Evolutionary conservation across 2,113 vertebrate genomes (phyloP).

Genomic region (Clarias magur): DNA sequence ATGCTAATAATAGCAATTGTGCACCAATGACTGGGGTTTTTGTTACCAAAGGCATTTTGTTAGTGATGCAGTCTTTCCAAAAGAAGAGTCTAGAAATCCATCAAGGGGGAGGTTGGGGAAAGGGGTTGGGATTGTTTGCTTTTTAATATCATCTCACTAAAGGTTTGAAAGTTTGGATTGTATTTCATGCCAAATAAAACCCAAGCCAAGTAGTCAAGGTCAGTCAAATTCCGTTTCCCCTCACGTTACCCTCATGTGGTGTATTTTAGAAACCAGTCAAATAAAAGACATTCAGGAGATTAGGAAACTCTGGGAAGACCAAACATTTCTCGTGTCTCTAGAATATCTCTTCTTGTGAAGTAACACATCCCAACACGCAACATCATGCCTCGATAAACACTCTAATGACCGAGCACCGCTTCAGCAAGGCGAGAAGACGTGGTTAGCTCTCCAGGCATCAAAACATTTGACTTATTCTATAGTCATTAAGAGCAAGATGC

Average conservation of each 20-base stretch:
- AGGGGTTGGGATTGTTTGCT: constrained; percentile 67
- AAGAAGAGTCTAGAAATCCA: constrained; percentile 69
- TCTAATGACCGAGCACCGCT: constrained; percentile 51
- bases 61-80: constrained; percentile 66
- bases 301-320: not conserved
- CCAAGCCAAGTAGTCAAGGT: constrained; percentile 62
- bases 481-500: constrained; percentile 55
- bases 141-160: constrained; percentile 44
- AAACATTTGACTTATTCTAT: constrained; percentile 53
- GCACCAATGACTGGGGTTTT: constrained; percentile 71
- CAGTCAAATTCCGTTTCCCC: constrained; percentile 43
- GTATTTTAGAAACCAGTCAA: not conserved
- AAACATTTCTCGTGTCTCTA: not conserved
- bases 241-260: constrained; percentile 5
- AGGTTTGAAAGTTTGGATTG: constrained; percentile 66
- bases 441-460: constrained; percentile 52
- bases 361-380: constrained; percentile 27
- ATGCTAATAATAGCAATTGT: constrained; percentile 74
- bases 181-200: constrained; percentile 64
- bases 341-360: constrained; percentile 22
- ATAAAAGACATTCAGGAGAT: not conserved
- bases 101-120: constrained; percentile 26
- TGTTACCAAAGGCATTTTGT: constrained; percentile 76
- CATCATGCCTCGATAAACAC: constrained; percentile 48
- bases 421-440: constrained; percentile 44